Evolutionary conservation across 2,888 invertebrate genomes (phyloP), one percentile per base, ranked within the genome.

Genomic region (Koerneria pararmatus): DNA sequence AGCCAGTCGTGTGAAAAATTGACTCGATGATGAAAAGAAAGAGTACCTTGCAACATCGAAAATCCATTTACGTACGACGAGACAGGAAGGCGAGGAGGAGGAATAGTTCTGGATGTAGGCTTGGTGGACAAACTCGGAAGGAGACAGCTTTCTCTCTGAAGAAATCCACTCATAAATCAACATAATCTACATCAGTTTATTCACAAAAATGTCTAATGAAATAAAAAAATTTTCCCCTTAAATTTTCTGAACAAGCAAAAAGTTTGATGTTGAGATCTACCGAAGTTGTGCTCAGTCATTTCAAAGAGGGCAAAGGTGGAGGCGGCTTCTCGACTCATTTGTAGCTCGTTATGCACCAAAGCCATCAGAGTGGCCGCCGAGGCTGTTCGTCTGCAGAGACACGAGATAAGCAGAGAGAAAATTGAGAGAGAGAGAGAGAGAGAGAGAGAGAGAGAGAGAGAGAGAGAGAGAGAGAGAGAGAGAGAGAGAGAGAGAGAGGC

Each of bases 41-140:
- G 15, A 24, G 15, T 58, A n/a, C 34, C 34, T 67, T 15, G 74
- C 72, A 24, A 83, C 74, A 48, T 77, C 76, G 74, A 86, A 87
- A 19, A 86, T 71, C 85, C 86, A 87, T 71, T 84, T 85, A 65
- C 83, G 80, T 56, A 98, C 87, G 69, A 91, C 89, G 56, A 98
- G 88, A 84, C 97, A 98, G 58, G 93, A 93, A 75, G 92, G 91
- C 46, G 93, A 93, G 41, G 97, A 95, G 15, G 97, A 97, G 74
- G 93, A 93, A 84, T 97, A 98, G 86, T 98, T 98, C 86, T 97
- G 95, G 78, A 98, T 94, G 87, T 98, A 98, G 73, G 98, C 88
- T 80, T 93, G 92, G 86, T 98, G 97, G 0, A 97, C 97, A 78
- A 92, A 91, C 86, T 98, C 98, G 84, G 90, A 90, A 0, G 91